phyloP scores from a whole-genome alignment of 2,888 invertebrate species.

The Cephus pulcher region DNA sequence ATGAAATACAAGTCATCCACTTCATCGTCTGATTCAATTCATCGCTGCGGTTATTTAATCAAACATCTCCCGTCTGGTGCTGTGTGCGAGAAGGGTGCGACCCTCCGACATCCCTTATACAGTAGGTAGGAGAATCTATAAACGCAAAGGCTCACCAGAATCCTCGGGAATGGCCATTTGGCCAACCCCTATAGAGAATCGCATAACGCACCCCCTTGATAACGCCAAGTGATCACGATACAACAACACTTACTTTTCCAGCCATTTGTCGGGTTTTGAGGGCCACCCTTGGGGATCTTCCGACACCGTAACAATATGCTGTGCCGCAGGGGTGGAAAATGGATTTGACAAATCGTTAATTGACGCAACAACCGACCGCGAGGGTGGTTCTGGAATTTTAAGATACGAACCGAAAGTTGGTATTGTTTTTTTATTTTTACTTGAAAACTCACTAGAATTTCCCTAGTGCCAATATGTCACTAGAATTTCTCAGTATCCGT shows the following conservation, averaged over 20 bases:
- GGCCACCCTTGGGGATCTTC: not conserved
- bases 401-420: not conserved
- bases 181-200: not conserved
- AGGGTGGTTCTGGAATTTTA: not conserved
- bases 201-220: conserved; percentile 31
- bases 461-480: not conserved
- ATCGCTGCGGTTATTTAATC: conserved; percentile 66
- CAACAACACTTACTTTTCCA: conserved; percentile 57
- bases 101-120: conserved; percentile 27
- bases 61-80: conserved; percentile 53
- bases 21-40: conserved; percentile 65
- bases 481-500: not conserved
- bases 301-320: not conserved
- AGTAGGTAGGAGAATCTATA: not conserved
- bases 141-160: not conserved
- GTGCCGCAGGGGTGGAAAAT: conserved; percentile 22
- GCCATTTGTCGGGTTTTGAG: conserved; percentile 49
- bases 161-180: not conserved
- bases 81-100: conserved; percentile 37
- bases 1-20: conserved; percentile 61
- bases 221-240: conserved; percentile 48
- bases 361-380: not conserved
- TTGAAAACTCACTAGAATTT: not conserved
- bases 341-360: conserved; percentile 30
- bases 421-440: not conserved